Conservation (phyloP, 2,888 invertebrate genomes). For the Ophioninae sp. region DNA sequence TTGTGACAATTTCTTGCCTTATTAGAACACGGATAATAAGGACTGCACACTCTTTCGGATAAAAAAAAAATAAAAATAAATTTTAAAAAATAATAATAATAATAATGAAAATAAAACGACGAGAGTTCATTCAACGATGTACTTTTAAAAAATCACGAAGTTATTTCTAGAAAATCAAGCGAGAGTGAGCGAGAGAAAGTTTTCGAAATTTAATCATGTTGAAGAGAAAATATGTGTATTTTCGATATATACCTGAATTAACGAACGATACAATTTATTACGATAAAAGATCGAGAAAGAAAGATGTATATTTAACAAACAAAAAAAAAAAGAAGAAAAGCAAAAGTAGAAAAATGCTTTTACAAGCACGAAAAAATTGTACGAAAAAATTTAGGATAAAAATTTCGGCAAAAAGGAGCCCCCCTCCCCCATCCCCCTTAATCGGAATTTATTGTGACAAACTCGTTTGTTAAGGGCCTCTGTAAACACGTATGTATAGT, state of each 20-base stretch:
- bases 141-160: slow-evolving; percentile 50
- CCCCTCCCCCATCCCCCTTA: slow-evolving; percentile 6
- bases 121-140: slow-evolving; percentile 47
- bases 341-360: slow-evolving; percentile 17
- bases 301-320: slow-evolving; percentile 1
- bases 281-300: slow-evolving; percentile 14
- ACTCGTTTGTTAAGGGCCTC: slow-evolving; percentile 73
- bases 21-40: slow-evolving; percentile 65
- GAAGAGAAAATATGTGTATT: slow-evolving; percentile 62
- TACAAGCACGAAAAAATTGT: slow-evolving; percentile 30
- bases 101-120: slow-evolving; percentile 21
- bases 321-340: neutral
- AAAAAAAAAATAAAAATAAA: neutral
- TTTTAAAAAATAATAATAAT: neutral
- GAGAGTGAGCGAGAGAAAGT: slow-evolving; percentile 31
- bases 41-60: slow-evolving; percentile 58
- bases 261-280: slow-evolving; percentile 47
- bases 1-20: slow-evolving; percentile 66
- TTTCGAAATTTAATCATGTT: slow-evolving; percentile 65
- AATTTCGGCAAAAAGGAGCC: slow-evolving; percentile 47
- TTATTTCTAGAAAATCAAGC: slow-evolving; percentile 50
- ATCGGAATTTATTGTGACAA: slow-evolving; percentile 55
- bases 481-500: slow-evolving; percentile 65
- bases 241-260: slow-evolving; percentile 61
- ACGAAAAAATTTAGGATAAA: slow-evolving; percentile 14